Conservation (phyloP, 2,797 vertebrate genomes). For the Smutsia gigantea region DNA sequence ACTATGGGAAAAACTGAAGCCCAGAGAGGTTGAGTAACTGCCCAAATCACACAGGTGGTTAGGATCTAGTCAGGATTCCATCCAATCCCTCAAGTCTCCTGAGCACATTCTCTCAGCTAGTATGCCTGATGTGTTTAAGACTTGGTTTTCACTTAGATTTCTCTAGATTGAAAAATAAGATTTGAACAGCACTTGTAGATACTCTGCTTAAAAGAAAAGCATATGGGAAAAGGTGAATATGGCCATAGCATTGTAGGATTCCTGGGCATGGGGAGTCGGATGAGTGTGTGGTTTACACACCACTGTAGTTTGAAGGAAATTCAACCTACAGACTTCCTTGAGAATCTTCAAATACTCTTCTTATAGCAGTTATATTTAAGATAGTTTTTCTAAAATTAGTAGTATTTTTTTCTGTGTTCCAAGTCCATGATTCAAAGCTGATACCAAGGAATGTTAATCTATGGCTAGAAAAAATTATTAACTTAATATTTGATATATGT, state of each 20-base stretch:
- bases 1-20: background rate
- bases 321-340: background rate
- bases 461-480: background rate
- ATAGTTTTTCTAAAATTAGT: background rate
- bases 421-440: background rate
- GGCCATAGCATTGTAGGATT: no score
- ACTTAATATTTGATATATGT: background rate
- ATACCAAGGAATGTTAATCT: background rate
- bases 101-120: background rate
- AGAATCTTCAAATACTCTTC: background rate
- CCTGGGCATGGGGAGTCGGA: background rate
- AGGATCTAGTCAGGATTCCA: background rate
- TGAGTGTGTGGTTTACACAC: background rate
- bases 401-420: background rate
- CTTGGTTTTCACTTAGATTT: background rate
- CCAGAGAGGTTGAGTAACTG: background rate
- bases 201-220: background rate
- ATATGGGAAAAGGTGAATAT: background rate
- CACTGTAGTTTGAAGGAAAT: no score
- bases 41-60: background rate
- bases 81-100: accelerated
- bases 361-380: background rate
- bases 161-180: background rate
- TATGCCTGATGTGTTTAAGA: background rate
- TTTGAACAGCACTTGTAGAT: background rate